Base-by-base conservation (phyloP, 2,797 vertebrate genomes). In the Protonibea diacanthus region DNA sequence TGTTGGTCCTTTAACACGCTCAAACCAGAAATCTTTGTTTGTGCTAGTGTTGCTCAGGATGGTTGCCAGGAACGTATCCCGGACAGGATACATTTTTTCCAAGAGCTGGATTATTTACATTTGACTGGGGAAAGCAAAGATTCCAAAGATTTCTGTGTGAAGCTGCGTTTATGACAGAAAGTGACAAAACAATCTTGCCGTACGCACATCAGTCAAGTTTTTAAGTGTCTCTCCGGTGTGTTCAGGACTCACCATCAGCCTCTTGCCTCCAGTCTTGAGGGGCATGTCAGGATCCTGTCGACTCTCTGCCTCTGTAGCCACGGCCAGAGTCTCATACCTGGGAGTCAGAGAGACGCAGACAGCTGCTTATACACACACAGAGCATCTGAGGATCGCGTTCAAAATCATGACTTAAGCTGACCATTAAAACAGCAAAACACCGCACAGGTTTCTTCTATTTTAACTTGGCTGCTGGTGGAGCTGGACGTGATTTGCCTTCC, bases 311-410 rank as follows among this genome's bases (percentile, higher is more conserved):
- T 99, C 98, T n/a, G 97, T 97, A 0, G 98, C 97, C 89, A 99
- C 97, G n/a, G 97, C 96, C 86, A 99, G 93, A n/a, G 97, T 97
- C 93, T 99, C 97, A 71, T 99, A 99, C 93, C 98, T 99, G 92
- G 88, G 33, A 81, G 53, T 15, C 13, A 52, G 6, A 27, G 53
- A 63, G 33, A 80, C 44, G 62, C 38, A 85, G 55, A 48, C 25
- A 55, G 15, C 33, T 70, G 42, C 17, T 78, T 20, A 59, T 2
- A 67, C 38, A 59, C 63, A 76, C 38, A 47, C 20, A 15, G 2
- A 23, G n/a, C 21, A 20, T 66, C 40, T 44, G 44, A 44, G 63
- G 18, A 53, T 49, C 23, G 23, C 12, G 27, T 45, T 44, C 29
- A 53, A 38, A 38, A 38, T 38, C 33, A 38, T 5, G 33, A 18